These are phyloP conservation scores for Sweltsa coloradensis DNA, from an alignment of 1,140 invertebrate species.

Conservation along the genomic window DNA sequence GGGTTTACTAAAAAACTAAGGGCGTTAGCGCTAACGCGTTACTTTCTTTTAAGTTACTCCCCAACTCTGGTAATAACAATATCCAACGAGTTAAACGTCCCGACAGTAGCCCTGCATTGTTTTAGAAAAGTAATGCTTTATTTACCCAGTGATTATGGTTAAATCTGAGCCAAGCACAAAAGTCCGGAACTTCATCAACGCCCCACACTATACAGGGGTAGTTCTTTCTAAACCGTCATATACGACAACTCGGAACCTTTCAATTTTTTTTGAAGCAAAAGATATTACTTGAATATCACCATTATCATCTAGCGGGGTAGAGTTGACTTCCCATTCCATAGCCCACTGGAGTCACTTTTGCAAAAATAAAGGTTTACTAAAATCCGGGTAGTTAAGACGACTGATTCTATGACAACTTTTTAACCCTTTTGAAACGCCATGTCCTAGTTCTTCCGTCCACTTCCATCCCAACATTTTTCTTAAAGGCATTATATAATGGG, in stretches of 20 bases:
- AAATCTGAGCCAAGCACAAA: conserved; percentile 19
- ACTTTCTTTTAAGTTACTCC: too few relatives aligned
- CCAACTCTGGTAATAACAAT: too few relatives aligned
- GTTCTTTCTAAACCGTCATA: conserved; percentile 29
- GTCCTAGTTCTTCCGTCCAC: conserved; percentile 4
- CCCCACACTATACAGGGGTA: conserved; percentile 28
- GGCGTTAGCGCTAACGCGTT: too few relatives aligned
- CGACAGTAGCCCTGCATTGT: neutral
- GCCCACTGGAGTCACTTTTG: conserved; percentile 10
- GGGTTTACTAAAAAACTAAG: too few relatives aligned
- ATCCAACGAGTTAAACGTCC: neutral
- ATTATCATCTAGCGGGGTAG: neutral
- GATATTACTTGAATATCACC: conserved; percentile 1
- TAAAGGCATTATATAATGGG: conserved; percentile 22
- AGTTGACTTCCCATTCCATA: neutral
- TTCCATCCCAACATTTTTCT: conserved; percentile 17
- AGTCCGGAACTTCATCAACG: conserved; percentile 25
- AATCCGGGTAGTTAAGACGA: conserved; percentile 13
- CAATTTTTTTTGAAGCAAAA: conserved; percentile 21
- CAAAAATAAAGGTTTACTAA: conserved; percentile 15
- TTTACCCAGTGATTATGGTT: neutral
- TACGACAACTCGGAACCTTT: conserved; percentile 23
- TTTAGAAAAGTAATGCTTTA: neutral
- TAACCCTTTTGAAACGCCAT: conserved; percentile 1
- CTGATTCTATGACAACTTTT: neutral